Evolutionary conservation across 2,888 invertebrate species (phyloP).

Genomic region (Microplitis manilae): DNA sequence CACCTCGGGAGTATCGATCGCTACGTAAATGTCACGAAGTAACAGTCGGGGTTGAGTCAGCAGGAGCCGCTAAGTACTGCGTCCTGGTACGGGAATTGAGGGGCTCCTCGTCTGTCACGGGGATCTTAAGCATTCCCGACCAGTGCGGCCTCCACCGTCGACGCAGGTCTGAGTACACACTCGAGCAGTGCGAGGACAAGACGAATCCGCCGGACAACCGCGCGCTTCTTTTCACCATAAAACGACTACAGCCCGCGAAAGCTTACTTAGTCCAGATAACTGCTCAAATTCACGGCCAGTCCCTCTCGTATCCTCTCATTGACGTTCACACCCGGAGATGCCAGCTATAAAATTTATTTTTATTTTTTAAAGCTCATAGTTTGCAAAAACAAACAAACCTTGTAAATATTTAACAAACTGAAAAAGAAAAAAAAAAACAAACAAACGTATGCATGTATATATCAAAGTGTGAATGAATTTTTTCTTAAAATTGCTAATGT

Average conservation of each 20-base stretch:
- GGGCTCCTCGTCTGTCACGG: constrained; percentile 52
- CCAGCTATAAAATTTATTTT: constrained; percentile 45
- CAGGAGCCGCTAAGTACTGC: constrained; percentile 64
- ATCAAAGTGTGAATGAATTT: constrained; percentile 24
- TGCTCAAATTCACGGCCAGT: constrained; percentile 61
- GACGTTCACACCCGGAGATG: constrained; percentile 63
- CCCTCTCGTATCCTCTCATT: constrained; percentile 63
- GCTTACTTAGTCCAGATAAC: constrained; percentile 63
- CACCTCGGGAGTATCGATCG: constrained; percentile 61
- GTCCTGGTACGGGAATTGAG: constrained; percentile 62
- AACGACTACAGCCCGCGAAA: constrained; percentile 62
- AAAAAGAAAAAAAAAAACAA: too few species aligned
- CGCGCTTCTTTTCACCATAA: constrained; percentile 61
- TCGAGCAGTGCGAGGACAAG: constrained; percentile 63
- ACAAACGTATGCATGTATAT: constrained; percentile 42
- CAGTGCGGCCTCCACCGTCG: constrained; percentile 64
- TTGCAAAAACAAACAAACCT: not conserved
- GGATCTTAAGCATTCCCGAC: constrained; percentile 59
- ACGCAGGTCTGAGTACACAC: constrained; percentile 61
- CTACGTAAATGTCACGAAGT: constrained; percentile 62
- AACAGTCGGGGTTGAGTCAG: constrained; percentile 64
- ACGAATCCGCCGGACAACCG: constrained; percentile 56
- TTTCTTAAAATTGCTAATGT: constrained; percentile 20
- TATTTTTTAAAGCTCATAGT: too few species aligned
- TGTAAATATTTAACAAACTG: constrained; percentile 44